Evolutionary conservation across 2,888 invertebrate genomes (phyloP).

Genomic region (Eurytoma californica): DNA sequence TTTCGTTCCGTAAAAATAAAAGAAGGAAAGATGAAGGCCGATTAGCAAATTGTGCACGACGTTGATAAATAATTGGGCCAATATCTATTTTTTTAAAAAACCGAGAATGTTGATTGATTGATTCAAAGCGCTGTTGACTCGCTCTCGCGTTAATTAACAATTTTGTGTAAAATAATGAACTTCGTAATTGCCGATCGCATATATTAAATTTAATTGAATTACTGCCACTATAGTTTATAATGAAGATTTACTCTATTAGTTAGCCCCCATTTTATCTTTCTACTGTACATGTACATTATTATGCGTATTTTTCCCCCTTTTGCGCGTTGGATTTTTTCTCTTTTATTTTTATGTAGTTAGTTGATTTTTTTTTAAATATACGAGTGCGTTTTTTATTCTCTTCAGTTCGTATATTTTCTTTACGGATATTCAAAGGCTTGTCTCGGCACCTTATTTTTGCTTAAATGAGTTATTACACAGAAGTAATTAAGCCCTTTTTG

Average conservation of each 20-base stretch:
- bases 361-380: slow-evolving; percentile 11
- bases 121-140: slow-evolving; percentile 42
- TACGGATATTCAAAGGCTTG: neutral
- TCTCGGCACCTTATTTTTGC: slow-evolving; percentile 36
- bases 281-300: slow-evolving; percentile 31
- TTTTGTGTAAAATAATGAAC: slow-evolving; percentile 45
- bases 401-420: slow-evolving; percentile 3
- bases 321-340: slow-evolving; percentile 31
- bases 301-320: slow-evolving; percentile 5
- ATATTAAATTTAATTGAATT: slow-evolving; percentile 31
- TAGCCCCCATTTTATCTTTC: neutral
- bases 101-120: neutral
- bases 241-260: slow-evolving; percentile 20
- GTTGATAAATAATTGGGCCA: neutral
- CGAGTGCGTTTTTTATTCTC: neutral
- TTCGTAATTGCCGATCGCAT: slow-evolving; percentile 31
- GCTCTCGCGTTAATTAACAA: slow-evolving; percentile 49
- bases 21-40: neutral
- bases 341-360: slow-evolving; percentile 36
- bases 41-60: neutral
- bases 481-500: slow-evolving; percentile 6
- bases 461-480: slow-evolving; percentile 39
- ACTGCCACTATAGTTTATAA: slow-evolving; percentile 22
- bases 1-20: neutral
- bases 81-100: neutral